Percentiles rank a stretch among this genome's conserved stretches.
Evolutionary conservation across 2,113 vertebrate genomes (phyloP).

Genomic region (Cebidichthys violaceus): DNA sequence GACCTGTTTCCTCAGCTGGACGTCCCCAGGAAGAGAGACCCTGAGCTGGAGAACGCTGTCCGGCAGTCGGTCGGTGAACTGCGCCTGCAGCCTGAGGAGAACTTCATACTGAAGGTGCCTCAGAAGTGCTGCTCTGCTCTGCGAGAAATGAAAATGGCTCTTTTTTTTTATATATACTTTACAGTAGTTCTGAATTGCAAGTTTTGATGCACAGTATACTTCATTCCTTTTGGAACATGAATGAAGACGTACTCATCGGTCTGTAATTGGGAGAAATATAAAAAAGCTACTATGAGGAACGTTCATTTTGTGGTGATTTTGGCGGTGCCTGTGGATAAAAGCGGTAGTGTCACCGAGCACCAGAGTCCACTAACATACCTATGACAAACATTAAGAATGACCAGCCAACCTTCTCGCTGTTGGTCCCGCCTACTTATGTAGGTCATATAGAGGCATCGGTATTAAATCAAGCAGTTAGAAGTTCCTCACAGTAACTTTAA

Average conservation of each 20-base stretch:
- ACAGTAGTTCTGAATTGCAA: not conserved
- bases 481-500: no score
- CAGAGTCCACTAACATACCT: not conserved
- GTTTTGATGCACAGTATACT: not conserved
- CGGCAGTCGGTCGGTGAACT: slow-evolving; percentile 84
- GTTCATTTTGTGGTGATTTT: no score
- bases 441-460: not conserved
- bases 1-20: slow-evolving; percentile 86
- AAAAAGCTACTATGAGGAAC: not conserved
- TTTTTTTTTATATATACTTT: not conserved
- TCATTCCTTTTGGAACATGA: not conserved
- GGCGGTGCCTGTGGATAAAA: not conserved
- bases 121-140: not conserved
- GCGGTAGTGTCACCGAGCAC: not conserved
- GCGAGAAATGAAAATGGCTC: not conserved
- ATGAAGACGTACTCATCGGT: not conserved
- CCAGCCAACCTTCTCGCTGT: no score
- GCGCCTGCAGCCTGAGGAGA: slow-evolving; percentile 88
- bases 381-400: not conserved
- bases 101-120: slow-evolving; percentile 90
- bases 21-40: slow-evolving; percentile 83
- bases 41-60: slow-evolving; percentile 87
- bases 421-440: no score
- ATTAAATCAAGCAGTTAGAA: not conserved
- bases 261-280: not conserved